These are phyloP conservation scores for Gallinago media DNA, from an alignment of 2,113 vertebrate genomes.

Conservation along the genomic window DNA sequence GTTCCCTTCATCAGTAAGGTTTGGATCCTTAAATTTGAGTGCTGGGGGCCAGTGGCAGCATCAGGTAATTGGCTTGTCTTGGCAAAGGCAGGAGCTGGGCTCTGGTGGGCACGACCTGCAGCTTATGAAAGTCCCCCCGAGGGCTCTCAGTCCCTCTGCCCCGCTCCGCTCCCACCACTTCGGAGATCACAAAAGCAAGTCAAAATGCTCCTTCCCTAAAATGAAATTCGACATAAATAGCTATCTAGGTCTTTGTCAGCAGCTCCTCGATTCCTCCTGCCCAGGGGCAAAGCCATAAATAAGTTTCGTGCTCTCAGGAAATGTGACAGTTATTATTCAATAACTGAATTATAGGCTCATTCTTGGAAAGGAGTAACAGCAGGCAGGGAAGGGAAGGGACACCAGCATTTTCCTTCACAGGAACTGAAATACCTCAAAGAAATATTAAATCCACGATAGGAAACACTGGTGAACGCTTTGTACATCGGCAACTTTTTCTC, in stretches of 20 bases:
- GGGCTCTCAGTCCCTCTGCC: not conserved
- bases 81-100: not conserved
- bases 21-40: not conserved
- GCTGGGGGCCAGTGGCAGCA: not conserved
- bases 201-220: not conserved
- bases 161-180: fast-evolving
- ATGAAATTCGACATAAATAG: not conserved
- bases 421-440: not conserved
- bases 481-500: not conserved
- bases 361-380: not conserved
- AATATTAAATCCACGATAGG: not conserved
- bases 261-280: not conserved
- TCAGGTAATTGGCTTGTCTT: not conserved
- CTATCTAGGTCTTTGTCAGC: not conserved
- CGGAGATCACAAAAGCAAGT: not conserved
- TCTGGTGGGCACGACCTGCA: fast-evolving
- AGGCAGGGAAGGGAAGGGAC: not conserved
- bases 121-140: fast-evolving
- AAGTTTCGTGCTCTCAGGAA: not conserved
- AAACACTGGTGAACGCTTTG: not conserved
- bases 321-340: constrained; percentile 3
- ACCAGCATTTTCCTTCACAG: not conserved
- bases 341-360: constrained; percentile 14
- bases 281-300: not conserved
- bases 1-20: not conserved